Base-by-base conservation (phyloP, 2,888 invertebrate species). In the Dromius quadrimaculatus region DNA sequence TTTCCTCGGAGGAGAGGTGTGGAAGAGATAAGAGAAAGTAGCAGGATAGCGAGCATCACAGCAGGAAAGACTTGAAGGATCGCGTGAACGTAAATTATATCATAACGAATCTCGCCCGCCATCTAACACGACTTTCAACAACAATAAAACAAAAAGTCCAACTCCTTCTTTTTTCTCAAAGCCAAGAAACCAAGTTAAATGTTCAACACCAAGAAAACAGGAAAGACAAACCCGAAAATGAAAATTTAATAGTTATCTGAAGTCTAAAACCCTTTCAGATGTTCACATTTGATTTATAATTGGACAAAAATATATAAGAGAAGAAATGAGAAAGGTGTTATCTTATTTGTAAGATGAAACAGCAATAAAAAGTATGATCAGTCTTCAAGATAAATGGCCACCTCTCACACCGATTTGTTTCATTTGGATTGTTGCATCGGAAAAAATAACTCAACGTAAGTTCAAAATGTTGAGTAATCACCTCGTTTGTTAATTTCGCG, bases 71-170 rank as follows among this genome's bases (percentile, higher is more conserved):
- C 1, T n/a, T n/a, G 41, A 15, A 11, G 41, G 8, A 41, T 41
- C 41, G 41, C 41, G 41, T 41, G 41, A 13, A 4, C 20, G 47
- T 47, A 47, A 47, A 47, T 47, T 47, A 47, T 47, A 47, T 20
- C 47, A 47, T 47, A 47, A 47, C 47, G 47, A 47, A 47, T 47
- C 47, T 22, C n/a, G 5, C 11, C 22, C 11, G 19, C 22, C 47
- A 47, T 47, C 22, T 17, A 47, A 47, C 47, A 47, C 6, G 47
- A 47, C 47, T 47, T 47, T 47, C 47, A 47, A 47, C 47, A 47
- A 47, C 22, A 47, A 47, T 47, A 47, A 47, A 47, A 47, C 20
- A 20, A 47, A 8, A 47, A 47, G 47, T 47, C n/a, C 19, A 9
- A 47, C 22, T 47, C 8, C 11, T 9, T 47, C 47, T 41, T 41